Evolutionary conservation across 2,797 vertebrate genomes (phyloP), one percentile per base, ranked within the genome.

Genomic region (Crocodylus rhombifer): DNA sequence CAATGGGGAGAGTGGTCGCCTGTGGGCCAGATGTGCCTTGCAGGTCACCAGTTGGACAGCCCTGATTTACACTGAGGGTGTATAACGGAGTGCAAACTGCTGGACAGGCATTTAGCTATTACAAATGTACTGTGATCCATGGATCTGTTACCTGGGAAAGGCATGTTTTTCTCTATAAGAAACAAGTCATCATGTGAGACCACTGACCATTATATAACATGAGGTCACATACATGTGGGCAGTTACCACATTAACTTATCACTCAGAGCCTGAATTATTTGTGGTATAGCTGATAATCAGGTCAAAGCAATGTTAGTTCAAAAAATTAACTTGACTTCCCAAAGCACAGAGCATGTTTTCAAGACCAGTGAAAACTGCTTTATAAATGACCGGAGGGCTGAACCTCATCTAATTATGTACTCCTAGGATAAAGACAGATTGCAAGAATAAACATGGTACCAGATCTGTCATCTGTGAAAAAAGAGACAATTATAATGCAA

Each of bases 81-180:
- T 0, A 1, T 1, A 7, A 67, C 88, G 82, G 65, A 67, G 42
- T 2, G 4, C 9, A 2, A 77, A 4, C 9, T 1, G 8, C 55
- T 8, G 28, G 84, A 11, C 89, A 95, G 95, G 94, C 86, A 88
- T 33, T 6, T 81, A 60, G 76, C 17, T 84, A 67, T 33, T 30
- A 1, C 3, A 76, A 51, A 81, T 78, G 69, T 5, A 74, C 36
- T 2, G n/a, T 2, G 3, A 60, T 55, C 57, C 61, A 7, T 25
- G 21, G 23, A 12, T 17, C 3, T 2, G 9, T 55, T 56, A 77
- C 6, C 8, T 15, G 0, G 25, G 64, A 84, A 94, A n/a, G 64
- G 80, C 64, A 64, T 89, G 26, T 76, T 88, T 1, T 63, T 42
- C 89, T 67, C 13, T 2, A 3, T 20, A 0, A 1, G 77, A 74